Evolutionary conservation across 2,888 invertebrate species (phyloP).

Genomic region (Aelia acuminata): DNA sequence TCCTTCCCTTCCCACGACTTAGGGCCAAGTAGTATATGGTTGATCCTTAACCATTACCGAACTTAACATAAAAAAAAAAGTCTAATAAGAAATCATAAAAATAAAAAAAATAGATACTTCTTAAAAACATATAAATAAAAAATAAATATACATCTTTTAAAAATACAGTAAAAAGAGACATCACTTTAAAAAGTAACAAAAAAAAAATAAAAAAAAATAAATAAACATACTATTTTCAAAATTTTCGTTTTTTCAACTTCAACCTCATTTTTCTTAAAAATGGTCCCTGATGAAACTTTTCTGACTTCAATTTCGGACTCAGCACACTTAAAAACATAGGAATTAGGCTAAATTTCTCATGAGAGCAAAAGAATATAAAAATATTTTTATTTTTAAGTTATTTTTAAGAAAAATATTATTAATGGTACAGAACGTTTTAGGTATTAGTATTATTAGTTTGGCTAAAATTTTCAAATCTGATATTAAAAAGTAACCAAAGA

Average conservation of each 20-base stretch:
- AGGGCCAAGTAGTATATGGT: not conserved
- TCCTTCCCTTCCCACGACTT: not conserved
- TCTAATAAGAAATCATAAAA: not conserved
- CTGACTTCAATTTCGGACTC: not conserved
- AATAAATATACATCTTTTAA: not conserved
- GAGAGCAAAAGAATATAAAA: not conserved
- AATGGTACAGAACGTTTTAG: not conserved
- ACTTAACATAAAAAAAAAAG: not conserved
- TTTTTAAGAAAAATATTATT: not conserved
- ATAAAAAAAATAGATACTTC: not conserved
- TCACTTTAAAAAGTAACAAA: not conserved
- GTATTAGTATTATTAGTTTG: not conserved
- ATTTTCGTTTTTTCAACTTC: slow-evolving; percentile 35
- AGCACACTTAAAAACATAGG: slow-evolving; percentile 14
- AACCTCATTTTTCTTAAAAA: slow-evolving; percentile 41
- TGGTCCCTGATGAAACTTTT: slow-evolving; percentile 19
- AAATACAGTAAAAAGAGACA: not conserved
- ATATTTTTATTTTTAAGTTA: not conserved
- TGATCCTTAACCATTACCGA: not conserved
- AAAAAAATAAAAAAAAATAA: not conserved
- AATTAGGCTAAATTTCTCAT: not conserved
- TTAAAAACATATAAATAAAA: not conserved
- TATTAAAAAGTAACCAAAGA: not conserved
- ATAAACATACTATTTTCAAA: slow-evolving; percentile 29
- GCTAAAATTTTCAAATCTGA: not conserved